A percentile compares a stretch with the other conserved stretches of the same genome.
Evolutionary conservation across 1,140 invertebrate species (phyloP).

Genomic region (Propsilocerus akamusi): DNA sequence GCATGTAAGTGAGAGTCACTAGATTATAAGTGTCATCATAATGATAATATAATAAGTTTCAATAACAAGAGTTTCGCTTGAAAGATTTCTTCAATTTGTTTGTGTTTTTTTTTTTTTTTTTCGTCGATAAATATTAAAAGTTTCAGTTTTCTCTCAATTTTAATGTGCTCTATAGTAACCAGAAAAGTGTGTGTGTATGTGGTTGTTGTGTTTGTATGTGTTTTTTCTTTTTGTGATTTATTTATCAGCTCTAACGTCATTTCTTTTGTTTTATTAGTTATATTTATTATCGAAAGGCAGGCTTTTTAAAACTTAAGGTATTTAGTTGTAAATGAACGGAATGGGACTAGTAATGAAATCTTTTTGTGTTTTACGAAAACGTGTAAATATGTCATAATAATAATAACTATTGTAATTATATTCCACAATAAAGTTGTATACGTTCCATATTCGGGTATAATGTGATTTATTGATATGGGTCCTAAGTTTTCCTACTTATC

Average conservation of each 20-base stretch:
- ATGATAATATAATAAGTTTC: too few species aligned
- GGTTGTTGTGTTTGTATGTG: too few species aligned
- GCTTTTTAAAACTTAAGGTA: conserved; percentile 1
- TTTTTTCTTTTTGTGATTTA: background rate
- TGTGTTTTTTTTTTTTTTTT: background rate
- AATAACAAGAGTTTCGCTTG: too few species aligned
- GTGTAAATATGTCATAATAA: conserved; percentile 1
- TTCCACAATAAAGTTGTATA: conserved; percentile 4
- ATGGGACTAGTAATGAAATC: background rate
- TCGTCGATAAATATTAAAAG: background rate
- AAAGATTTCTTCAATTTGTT: too few species aligned
- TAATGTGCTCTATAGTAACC: too few species aligned
- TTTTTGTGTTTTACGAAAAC: background rate
- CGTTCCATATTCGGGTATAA: background rate
- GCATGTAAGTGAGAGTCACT: too few species aligned
- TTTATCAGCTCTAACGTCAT: background rate
- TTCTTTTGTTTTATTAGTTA: background rate
- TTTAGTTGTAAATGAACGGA: conserved; percentile 2
- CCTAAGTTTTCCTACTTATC: conserved; percentile 38
- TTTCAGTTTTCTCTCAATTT: background rate
- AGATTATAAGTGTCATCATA: too few species aligned
- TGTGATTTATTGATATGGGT: conserved; percentile 3
- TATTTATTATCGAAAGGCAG: background rate
- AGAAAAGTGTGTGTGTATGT: too few species aligned
- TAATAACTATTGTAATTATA: conserved; percentile 1